phyloP scores from a whole-genome alignment of 2,113 vertebrate species.

The Apus apus region DNA sequence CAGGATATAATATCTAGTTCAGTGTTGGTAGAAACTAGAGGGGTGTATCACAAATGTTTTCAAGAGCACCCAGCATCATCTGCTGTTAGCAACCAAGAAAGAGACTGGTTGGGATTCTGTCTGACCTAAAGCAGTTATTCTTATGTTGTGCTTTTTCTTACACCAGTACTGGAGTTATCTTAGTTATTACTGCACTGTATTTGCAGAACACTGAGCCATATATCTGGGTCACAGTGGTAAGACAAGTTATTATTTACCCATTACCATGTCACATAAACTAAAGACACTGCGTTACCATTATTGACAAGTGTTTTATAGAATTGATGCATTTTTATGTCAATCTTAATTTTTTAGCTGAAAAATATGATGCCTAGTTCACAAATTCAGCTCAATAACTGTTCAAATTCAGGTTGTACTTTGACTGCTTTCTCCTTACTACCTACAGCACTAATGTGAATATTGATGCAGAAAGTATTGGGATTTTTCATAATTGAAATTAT shows the following conservation, averaged over 20 bases:
- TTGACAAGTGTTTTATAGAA: neutral
- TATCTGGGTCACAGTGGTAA: neutral
- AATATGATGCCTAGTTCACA: neutral
- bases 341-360: neutral
- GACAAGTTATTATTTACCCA: neutral
- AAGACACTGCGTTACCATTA: neutral
- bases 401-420: neutral
- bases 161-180: neutral
- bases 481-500: neutral
- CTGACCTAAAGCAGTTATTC: neutral
- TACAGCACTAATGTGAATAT: neutral
- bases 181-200: neutral
- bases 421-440: neutral
- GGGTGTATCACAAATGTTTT: neutral
- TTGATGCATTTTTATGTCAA: neutral
- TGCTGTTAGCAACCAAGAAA: neutral
- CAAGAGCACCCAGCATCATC: neutral
- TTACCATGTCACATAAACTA: neutral
- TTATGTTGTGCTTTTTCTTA: neutral
- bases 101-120: neutral
- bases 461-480: neutral
- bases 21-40: neutral
- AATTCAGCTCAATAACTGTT: neutral
- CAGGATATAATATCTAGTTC: neutral
- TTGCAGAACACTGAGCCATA: neutral